Percentiles rank a stretch among this genome's conserved stretches.
These are phyloP conservation scores for Phyllostomus hastatus DNA, from an alignment of 2,113 vertebrate species.

Conservation along the genomic window DNA sequence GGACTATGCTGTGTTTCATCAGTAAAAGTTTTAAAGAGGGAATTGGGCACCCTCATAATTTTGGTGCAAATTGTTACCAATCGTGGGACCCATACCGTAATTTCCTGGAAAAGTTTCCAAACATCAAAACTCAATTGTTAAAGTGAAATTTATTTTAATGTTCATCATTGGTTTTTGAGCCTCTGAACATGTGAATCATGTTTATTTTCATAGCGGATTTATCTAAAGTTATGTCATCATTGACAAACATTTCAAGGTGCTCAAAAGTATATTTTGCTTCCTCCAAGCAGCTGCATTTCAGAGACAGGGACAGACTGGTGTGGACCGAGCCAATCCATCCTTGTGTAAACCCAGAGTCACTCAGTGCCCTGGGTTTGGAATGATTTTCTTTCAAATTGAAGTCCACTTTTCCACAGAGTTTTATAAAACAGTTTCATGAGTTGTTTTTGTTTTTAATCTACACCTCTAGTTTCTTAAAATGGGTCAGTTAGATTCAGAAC, in stretches of 20 bases:
- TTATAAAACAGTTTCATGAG: neutral
- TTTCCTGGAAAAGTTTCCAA: neutral
- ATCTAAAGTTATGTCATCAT: neutral
- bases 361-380: neutral
- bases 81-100: neutral
- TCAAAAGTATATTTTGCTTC: neutral
- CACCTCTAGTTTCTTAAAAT: neutral
- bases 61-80: neutral
- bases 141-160: neutral
- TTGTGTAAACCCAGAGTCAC: neutral
- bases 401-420: neutral
- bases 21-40: neutral
- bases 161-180: neutral
- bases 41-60: neutral
- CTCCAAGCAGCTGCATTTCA: neutral
- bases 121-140: neutral
- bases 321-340: neutral
- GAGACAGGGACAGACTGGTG: neutral
- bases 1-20: neutral
- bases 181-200: neutral
- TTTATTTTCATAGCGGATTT: neutral
- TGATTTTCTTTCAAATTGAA: neutral
- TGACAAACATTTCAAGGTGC: neutral
- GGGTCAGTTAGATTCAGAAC: neutral
- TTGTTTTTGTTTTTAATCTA: neutral